Base-by-base conservation (phyloP, 2,888 invertebrate genomes). In the Eupithecia exiguata region DNA sequence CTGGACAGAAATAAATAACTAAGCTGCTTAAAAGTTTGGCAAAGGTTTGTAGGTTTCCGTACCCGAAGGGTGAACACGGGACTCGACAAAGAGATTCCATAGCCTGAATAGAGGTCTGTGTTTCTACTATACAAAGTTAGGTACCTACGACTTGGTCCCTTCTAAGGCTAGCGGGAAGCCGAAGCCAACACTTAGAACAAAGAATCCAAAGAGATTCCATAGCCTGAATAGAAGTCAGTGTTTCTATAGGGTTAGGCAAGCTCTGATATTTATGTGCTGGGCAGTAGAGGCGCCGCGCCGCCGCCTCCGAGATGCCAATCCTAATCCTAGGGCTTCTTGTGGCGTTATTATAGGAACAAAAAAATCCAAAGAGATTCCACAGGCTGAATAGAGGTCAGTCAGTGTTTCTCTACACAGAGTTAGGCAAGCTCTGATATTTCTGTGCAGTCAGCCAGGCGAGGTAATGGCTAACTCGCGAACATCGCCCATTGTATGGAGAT, bases 401-500 rank as follows among this genome's bases (percentile, higher is more conserved):
- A n/a, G n/a, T n/a, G 65, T 66, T 40, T n/a, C 40, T 66, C 66
- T 25, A 40, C 58, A 30, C 62, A 18, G 40, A n/a, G 66, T 43
- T 65, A 66, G 53, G 72, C 53, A 67, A 68, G 49, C 61, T 63
- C 70, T 53, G 66, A 43, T 70, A 53, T 63, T 72, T 66, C 21
- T 62, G 73, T 43, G 69, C 75, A 72, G 62, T 69, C 77, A 70
- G 66, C 75, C 66, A 49, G 73, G 72, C 79, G 77, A 63, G 73
- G 78, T 76, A 79, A 77, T 78, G 80, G 76, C 70, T 76, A 76
- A 76, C 74, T 72, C 74, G 74, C 72, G 75, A 78, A 75, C 79
- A 78, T 72, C 69, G 72, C 74, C 78, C 74, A 82, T 82, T 82
- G 82, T 82, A 82, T 82, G 82, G 79, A 82, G 80, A 82, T 82